Conservation (phyloP, 2,888 invertebrate species). For the Patella depressa region DNA sequence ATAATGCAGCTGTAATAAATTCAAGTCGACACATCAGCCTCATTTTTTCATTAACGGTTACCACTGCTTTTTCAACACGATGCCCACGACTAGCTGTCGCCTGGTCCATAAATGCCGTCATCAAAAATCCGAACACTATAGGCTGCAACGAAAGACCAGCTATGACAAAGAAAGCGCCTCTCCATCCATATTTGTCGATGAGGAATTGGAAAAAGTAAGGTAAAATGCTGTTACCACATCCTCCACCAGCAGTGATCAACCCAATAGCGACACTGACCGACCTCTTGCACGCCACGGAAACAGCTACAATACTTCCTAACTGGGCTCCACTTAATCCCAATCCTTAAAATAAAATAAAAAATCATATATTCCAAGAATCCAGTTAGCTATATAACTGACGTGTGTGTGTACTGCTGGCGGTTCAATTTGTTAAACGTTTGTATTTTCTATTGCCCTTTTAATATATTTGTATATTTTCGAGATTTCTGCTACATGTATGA, state of each 20-base stretch:
- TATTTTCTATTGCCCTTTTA: no score
- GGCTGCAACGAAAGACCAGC: not conserved
- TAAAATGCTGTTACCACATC: not conserved
- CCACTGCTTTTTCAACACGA: not conserved
- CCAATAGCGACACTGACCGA: not conserved
- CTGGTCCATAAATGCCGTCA: not conserved
- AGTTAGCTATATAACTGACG: no score
- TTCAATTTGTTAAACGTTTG: no score
- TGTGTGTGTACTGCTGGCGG: no score
- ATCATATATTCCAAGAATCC: no score
- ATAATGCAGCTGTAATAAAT: not conserved
- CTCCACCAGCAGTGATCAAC: not conserved
- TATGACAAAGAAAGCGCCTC: not conserved
- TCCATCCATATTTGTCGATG: not conserved
- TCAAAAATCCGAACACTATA: not conserved
- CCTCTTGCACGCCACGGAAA: not conserved
- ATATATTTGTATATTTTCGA: no score
- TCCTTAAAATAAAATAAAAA: not conserved
- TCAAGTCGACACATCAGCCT: not conserved
- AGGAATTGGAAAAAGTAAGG: not conserved
- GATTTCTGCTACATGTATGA: no score
- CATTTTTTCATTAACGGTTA: not conserved
- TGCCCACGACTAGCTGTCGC: not conserved
- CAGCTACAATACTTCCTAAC: not conserved
- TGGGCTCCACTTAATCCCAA: not conserved